phyloP scores from a whole-genome alignment of 1,140 invertebrate genomes.

The Diorhabda sublineata region DNA sequence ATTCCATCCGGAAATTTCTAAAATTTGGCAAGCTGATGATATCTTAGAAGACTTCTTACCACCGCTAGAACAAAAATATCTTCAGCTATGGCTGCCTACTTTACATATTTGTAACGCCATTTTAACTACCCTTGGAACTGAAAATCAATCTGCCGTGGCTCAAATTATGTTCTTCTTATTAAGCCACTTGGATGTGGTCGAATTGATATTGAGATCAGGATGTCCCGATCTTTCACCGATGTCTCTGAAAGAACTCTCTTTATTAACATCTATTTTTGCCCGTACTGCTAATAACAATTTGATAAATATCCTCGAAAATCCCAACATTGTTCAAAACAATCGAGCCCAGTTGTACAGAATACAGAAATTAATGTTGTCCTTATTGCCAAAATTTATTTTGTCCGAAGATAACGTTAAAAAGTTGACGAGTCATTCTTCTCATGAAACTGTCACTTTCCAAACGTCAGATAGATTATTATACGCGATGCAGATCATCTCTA shows the following conservation, averaged over 20 bases:
- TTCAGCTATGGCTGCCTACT: slow-evolving; percentile 76
- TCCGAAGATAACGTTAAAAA: slow-evolving; percentile 41
- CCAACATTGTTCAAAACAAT: slow-evolving; percentile 53
- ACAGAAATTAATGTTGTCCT: slow-evolving; percentile 64
- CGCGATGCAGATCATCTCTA: slow-evolving; percentile 59
- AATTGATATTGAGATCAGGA: slow-evolving; percentile 67
- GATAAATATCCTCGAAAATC: slow-evolving; percentile 44
- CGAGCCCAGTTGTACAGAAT: slow-evolving; percentile 57
- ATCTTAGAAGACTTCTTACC: slow-evolving; percentile 48
- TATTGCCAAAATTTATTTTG: slow-evolving; percentile 64
- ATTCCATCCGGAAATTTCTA: slow-evolving; percentile 66
- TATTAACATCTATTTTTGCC: slow-evolving; percentile 57
- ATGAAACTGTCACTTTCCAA: slow-evolving; percentile 31
- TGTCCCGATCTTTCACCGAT: slow-evolving; percentile 60
- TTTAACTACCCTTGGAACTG: slow-evolving; percentile 73
- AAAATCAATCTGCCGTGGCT: slow-evolving; percentile 73
- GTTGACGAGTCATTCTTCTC: slow-evolving; percentile 17
- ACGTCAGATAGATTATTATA: slow-evolving; percentile 40
- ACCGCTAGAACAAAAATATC: slow-evolving; percentile 62
- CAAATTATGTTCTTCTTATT: slow-evolving; percentile 77
- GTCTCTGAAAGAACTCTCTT: slow-evolving; percentile 52
- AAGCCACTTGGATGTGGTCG: slow-evolving; percentile 75
- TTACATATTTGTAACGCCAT: slow-evolving; percentile 75
- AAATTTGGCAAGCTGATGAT: slow-evolving; percentile 44
- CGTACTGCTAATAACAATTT: slow-evolving; percentile 61